Conservation (phyloP, 2,113 vertebrate species). For the Pseudorectes ferrugineus region DNA sequence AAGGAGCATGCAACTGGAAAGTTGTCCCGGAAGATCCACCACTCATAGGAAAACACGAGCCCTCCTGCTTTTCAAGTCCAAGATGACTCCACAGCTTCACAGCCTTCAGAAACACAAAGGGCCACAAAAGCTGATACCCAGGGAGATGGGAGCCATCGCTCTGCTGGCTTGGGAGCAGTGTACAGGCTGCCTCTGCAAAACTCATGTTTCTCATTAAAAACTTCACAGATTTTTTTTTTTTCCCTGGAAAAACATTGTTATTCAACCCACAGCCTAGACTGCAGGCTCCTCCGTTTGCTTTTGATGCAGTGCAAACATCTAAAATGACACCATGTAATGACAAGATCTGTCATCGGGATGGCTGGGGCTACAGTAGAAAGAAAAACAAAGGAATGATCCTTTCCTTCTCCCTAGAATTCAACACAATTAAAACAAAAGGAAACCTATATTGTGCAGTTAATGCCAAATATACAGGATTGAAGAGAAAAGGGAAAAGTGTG, state of each 20-base stretch:
- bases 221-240: conserved; percentile 2
- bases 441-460: background rate
- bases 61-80: background rate
- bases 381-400: background rate
- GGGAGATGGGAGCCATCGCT: background rate
- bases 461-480: background rate
- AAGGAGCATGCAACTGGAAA: background rate
- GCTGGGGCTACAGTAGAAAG: conserved; percentile 27
- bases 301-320: conserved; percentile 60
- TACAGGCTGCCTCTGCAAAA: background rate
- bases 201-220: conserved; percentile 52
- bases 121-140: background rate
- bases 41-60: fast-evolving
- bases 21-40: fast-evolving
- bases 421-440: conserved; percentile 24
- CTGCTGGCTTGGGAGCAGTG: background rate
- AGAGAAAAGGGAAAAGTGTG: background rate
- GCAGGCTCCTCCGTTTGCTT: conserved; percentile 59
- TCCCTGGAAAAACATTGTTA: conserved; percentile 50
- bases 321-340: conserved; percentile 47
- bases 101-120: background rate
- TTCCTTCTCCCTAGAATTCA: background rate
- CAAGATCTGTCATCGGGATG: conserved; percentile 41
- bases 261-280: conserved; percentile 45
- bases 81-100: background rate